Conservation (phyloP, 2,113 vertebrate genomes). For the Pelmatolapia mariae region DNA sequence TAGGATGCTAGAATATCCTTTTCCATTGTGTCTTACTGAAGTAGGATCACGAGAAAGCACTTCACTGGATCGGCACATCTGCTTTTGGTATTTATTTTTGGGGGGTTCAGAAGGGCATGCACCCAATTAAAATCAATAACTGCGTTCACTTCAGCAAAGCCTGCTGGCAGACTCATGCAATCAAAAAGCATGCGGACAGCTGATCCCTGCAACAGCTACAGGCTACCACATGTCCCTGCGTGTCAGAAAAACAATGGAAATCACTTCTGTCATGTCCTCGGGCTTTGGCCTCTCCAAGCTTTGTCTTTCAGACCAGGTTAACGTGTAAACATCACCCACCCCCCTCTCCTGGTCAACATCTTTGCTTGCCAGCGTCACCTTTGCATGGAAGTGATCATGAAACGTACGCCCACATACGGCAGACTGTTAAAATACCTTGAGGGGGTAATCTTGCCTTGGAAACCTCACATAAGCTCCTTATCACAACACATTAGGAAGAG, state of each 20-base stretch:
- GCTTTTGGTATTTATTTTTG: constrained; percentile 1
- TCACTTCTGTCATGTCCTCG: constrained; percentile 7
- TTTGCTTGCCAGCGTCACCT: constrained; percentile 21
- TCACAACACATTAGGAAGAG: constrained; percentile 85
- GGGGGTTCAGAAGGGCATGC: background rate
- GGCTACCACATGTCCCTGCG: background rate
- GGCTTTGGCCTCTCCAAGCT: constrained; percentile 4
- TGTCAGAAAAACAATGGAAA: constrained; percentile 19
- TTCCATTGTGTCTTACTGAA: constrained; percentile 5
- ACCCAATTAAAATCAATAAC: constrained; percentile 19
- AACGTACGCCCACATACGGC: constrained; percentile 62
- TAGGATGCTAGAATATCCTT: background rate
- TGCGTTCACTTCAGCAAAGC: constrained; percentile 3
- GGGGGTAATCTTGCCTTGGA: constrained; percentile 76
- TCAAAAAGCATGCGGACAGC: constrained; percentile 1
- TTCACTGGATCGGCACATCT: constrained; percentile 4
- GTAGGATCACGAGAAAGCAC: background rate
- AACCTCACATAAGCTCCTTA: constrained; percentile 89
- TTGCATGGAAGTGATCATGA: background rate
- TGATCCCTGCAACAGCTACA: background rate
- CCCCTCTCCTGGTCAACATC: constrained; percentile 12
- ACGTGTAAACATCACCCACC: background rate
- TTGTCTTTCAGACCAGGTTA: constrained; percentile 24
- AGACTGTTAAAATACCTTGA: constrained; percentile 74
- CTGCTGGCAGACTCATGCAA: background rate